Base-by-base conservation (phyloP, 2,797 vertebrate genomes). In the Poecilia gillii region DNA sequence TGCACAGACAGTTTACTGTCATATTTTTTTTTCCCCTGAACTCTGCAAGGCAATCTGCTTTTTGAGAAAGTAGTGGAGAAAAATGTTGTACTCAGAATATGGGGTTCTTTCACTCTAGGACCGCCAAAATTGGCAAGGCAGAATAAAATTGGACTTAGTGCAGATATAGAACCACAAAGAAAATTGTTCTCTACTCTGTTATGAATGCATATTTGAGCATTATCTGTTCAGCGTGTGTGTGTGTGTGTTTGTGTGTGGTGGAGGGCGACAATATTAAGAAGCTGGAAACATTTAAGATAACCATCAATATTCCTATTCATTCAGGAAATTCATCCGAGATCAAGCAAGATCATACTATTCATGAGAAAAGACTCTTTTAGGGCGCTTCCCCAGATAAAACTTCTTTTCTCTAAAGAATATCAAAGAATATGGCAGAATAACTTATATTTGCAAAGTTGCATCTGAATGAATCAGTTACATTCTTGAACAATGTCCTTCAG, bases 1-100 rank as follows among this genome's bases (percentile, higher is more conserved):
- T 49, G 72, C 46, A 78, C 77, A 77, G 43, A 74, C 72, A 75
- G 53, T 78, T 77, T 74, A 70, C 75, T 78, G 80, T 85, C 66
- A 86, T 59, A 79, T 79, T 53, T 77, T 70, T 41, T 51, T 20
- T 47, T 41, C 36, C 51, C 49, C 41, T 31, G 2, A 39, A 68
- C 66, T 84, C 68, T 73, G 46, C 41, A 31, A 59, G 73, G 77
- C 31, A 51, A 74, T 81, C 51, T 33, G 33, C 47, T 76, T 14
- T 2, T 78, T 39, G 46, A 59, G 31, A 47, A 12, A 45, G 41
- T 39, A 78, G 70, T 25, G 28, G 74, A 49, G 25, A 47, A 43
- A 73, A 49, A 70, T 45, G 9, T n/a, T 39, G 12, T 46, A 72
- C 49, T 28, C 55, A 53, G 74, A 55, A 57, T 78, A 55, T 31